A percentile compares a stretch with the other conserved stretches of the same genome.
These are phyloP conservation scores for Druceiella hillmani DNA, from an alignment of 2,888 invertebrate genomes.

Conservation along the genomic window DNA sequence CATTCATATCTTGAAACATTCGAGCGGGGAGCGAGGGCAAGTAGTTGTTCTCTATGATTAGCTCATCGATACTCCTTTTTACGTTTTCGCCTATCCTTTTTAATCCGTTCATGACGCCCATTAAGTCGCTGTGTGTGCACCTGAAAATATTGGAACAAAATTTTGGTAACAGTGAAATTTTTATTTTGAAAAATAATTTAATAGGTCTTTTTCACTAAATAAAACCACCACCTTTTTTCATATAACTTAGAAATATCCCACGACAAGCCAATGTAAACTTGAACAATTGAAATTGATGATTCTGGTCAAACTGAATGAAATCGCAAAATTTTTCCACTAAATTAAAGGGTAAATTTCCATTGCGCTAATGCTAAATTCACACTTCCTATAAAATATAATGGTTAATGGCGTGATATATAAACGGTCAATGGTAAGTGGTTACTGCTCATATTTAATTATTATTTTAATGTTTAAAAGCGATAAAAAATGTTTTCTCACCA, in stretches of 20 bases:
- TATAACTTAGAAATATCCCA: no score
- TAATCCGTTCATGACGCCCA: conserved; percentile 68
- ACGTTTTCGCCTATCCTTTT: conserved; percentile 63
- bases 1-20: conserved; percentile 69
- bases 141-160: no score
- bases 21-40: conserved; percentile 80
- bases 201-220: no score
- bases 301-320: no score
- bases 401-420: neutral
- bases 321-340: no score
- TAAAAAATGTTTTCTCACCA: conserved; percentile 52
- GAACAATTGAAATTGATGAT: no score
- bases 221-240: no score
- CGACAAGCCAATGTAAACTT: no score
- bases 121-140: conserved; percentile 88
- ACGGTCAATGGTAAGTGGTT: neutral
- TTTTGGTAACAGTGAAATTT: no score
- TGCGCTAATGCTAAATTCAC: neutral
- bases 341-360: neutral
- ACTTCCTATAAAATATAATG: neutral
- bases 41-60: conserved; percentile 84
- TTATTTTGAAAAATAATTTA: no score
- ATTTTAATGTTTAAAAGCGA: neutral
- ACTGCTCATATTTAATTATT: conserved; percentile 3
- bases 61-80: conserved; percentile 70